Conservation (phyloP, 1,140 invertebrate genomes). For the Platyura marginata region DNA sequence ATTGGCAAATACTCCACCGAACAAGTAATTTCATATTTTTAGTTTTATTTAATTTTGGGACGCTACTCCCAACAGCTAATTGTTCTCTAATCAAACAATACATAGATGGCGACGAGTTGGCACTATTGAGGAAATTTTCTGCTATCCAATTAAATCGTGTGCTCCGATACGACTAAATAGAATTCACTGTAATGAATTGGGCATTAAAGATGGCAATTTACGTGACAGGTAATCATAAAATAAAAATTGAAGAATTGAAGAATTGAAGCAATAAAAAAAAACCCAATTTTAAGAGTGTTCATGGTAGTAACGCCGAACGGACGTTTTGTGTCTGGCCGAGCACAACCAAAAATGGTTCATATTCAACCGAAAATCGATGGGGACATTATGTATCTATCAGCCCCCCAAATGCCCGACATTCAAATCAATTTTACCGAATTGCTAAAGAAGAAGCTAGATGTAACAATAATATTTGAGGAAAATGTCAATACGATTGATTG, state of each 20-base stretch:
- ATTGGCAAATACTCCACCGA: background rate
- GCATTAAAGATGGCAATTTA: slow-evolving; percentile 25
- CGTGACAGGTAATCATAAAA: slow-evolving; percentile 26
- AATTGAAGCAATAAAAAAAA: too few relatives aligned
- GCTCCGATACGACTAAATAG: slow-evolving; percentile 19
- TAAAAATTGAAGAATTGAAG: too few relatives aligned
- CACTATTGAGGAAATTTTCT: slow-evolving; percentile 26
- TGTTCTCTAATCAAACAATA: background rate
- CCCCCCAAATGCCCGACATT: slow-evolving; percentile 28
- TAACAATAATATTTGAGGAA: slow-evolving; percentile 28
- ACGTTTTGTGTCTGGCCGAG: slow-evolving; percentile 29
- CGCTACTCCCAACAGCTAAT: background rate
- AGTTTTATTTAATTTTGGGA: background rate
- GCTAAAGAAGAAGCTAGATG: slow-evolving; percentile 17
- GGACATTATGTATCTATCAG: slow-evolving; percentile 22
- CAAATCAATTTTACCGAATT: slow-evolving; percentile 25
- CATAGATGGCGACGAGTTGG: slow-evolving; percentile 26
- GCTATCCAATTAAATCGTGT: slow-evolving; percentile 33
- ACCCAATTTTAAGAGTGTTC: too few relatives aligned
- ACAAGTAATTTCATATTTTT: too few relatives aligned
- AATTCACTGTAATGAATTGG: slow-evolving; percentile 27
- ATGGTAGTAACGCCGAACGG: slow-evolving; percentile 30
- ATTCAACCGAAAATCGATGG: slow-evolving; percentile 24
- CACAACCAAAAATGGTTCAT: slow-evolving; percentile 29
- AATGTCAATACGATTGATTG: slow-evolving; percentile 32